A percentile compares a stretch with the other conserved stretches of the same genome.
phyloP scores from a whole-genome alignment of 92 coral and sea anemone species.

The Heliopora coerulea region DNA sequence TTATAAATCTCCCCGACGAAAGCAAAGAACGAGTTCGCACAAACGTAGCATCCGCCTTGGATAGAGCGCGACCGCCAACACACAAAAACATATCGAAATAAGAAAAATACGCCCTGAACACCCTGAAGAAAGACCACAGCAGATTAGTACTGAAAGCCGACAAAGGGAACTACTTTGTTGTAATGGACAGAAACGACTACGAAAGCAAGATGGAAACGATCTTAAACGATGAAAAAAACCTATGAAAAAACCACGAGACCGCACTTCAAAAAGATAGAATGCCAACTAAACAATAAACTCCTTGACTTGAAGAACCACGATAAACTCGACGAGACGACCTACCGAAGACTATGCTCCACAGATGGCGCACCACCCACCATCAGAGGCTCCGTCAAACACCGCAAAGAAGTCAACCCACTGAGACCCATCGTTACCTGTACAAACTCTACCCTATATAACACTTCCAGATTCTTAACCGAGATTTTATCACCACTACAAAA shows the following conservation, averaged over 20 bases:
- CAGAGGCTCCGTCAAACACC: constrained; percentile 36
- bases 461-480: constrained; percentile 32
- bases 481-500: constrained; percentile 31
- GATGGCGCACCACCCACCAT: constrained; percentile 35
- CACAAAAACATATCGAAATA: no score
- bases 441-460: constrained; percentile 39
- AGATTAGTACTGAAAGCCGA: constrained; percentile 45
- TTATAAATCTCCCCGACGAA: constrained; percentile 11
- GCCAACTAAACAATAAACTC: constrained; percentile 30
- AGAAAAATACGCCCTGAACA: neutral
- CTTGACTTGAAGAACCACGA: constrained; percentile 24
- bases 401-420: constrained; percentile 19
- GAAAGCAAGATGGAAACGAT: constrained; percentile 43
- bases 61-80: neutral
- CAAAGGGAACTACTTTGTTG: constrained; percentile 50
- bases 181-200: constrained; percentile 45
- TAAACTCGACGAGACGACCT: constrained; percentile 46
- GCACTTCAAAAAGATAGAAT: constrained; percentile 29
- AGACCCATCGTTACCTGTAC: constrained; percentile 48
- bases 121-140: constrained; percentile 31
- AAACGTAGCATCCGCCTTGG: neutral
- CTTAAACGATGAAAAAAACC: constrained; percentile 27
- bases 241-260: constrained; percentile 12
- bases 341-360: constrained; percentile 36
- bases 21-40: constrained; percentile 33